phyloP scores from a whole-genome alignment of 2,888 invertebrate genomes.

The Actias luna region DNA sequence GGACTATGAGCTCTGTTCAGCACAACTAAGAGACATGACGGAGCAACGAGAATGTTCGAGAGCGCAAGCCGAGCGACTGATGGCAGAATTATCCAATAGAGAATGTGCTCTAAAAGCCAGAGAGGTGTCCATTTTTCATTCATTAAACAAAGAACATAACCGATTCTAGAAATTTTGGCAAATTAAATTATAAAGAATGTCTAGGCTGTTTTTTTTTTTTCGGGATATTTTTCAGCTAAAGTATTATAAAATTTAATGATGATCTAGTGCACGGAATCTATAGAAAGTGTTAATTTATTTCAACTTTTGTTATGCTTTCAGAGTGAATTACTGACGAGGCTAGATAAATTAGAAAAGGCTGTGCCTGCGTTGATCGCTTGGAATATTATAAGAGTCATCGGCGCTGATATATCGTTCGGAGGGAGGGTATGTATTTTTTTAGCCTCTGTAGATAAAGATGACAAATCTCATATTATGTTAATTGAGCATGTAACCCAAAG shows the following conservation, averaged over 20 bases:
- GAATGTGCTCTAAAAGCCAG: slow-evolving; percentile 77
- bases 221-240: too few relatives aligned
- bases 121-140: slow-evolving; percentile 58
- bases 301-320: slow-evolving; percentile 58
- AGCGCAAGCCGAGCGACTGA: slow-evolving; percentile 70
- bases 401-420: slow-evolving; percentile 45
- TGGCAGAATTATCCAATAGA: slow-evolving; percentile 61
- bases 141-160: not conserved
- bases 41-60: slow-evolving; percentile 80
- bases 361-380: slow-evolving; percentile 84
- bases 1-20: slow-evolving; percentile 83
- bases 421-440: slow-evolving; percentile 47
- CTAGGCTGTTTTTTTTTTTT: too few relatives aligned
- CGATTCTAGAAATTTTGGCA: too few relatives aligned
- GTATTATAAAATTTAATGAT: not conserved
- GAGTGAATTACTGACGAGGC: slow-evolving; percentile 78
- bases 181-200: too few relatives aligned
- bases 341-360: slow-evolving; percentile 82
- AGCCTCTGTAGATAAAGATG: too few relatives aligned
- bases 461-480: too few relatives aligned
- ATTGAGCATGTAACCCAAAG: too few relatives aligned
- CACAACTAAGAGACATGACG: slow-evolving; percentile 81
- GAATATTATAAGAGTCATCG: slow-evolving; percentile 77
- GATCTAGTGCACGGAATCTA: not conserved
- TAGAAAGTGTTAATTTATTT: not conserved